phyloP scores from a whole-genome alignment of 1,140 invertebrate genomes.

The Bombus waltoni region DNA sequence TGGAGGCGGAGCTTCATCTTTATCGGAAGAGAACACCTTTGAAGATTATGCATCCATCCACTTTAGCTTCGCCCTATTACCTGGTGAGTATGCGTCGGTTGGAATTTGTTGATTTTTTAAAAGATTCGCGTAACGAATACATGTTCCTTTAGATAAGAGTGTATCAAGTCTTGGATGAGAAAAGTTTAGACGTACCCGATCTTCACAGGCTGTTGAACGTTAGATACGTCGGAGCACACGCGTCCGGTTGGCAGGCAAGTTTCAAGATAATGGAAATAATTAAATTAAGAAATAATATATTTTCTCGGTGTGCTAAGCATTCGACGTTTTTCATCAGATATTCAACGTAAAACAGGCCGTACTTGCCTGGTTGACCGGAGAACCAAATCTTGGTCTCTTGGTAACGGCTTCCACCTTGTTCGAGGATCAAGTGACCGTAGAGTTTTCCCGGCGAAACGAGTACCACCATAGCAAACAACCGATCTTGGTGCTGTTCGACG shows the following conservation, averaged over 20 bases:
- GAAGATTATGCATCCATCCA: slow-evolving; percentile 66
- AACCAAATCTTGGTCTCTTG: slow-evolving; percentile 75
- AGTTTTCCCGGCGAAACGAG: slow-evolving; percentile 70
- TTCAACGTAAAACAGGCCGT: slow-evolving; percentile 78
- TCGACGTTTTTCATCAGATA: slow-evolving; percentile 58
- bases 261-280: background rate
- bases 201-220: slow-evolving; percentile 82
- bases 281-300: slow-evolving; percentile 26
- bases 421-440: slow-evolving; percentile 68
- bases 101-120: too few relatives aligned
- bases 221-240: slow-evolving; percentile 82
- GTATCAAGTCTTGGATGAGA: slow-evolving; percentile 83
- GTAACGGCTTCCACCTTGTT: slow-evolving; percentile 73
- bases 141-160: slow-evolving; percentile 80
- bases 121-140: background rate
- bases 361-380: slow-evolving; percentile 70
- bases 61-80: slow-evolving; percentile 73
- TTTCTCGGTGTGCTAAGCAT: background rate
- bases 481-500: slow-evolving; percentile 77
- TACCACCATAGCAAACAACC: slow-evolving; percentile 75
- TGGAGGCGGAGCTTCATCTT: slow-evolving; percentile 85
- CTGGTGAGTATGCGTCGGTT: slow-evolving; percentile 58
- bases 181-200: slow-evolving; percentile 77
- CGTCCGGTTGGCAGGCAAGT: slow-evolving; percentile 85
- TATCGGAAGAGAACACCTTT: slow-evolving; percentile 81